Base-by-base conservation (phyloP, 2,888 invertebrate genomes). In the Gari tellinella region DNA sequence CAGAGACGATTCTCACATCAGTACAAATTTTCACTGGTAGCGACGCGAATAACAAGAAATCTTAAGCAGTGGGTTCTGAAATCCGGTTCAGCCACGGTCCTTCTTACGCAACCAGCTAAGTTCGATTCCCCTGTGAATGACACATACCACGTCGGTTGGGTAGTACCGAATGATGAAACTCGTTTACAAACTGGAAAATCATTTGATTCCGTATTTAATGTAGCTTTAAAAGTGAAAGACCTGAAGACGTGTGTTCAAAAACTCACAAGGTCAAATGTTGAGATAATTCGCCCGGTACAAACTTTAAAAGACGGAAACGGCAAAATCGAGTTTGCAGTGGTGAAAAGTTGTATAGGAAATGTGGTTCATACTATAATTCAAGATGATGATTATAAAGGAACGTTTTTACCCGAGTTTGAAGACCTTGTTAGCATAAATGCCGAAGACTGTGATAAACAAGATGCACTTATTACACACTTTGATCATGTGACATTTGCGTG, bases 401-500 rank as follows among this genome's bases (percentile, higher is more conserved):
- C 77, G 38, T 93, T 93, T 80, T 85, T 93, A 21, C 92, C 93
- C 2, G 91, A 90, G 12, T 93, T 92, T 80, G 57, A 48, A 23
- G 52, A 64, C 17, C 45, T 40, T 12, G 26, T 52, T 25, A 12
- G 10, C 8, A 26, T 45, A 69, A 19, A 64, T 10, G 41, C 45
- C 1, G n/a, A 19, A 25, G 41, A 31, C 1, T 10, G n/a, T n/a
- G 19, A 41, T 1, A 40, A 37, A 10, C 31, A 19, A 1, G 25
- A 52, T 45, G 25, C n/a, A n/a, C 51, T 81, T 14, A 67, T 85
- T 48, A 85, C 89, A 14, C 88, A 89, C 69, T 82, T 93, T 69
- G 93, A 93, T 81, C 93, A 93, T 83, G 88, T 93, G 7, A 90
- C 93, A 7, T 88, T 91, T 69, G 92, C 90, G 0, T 91, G 91